These are phyloP conservation scores for Bergia sp. DNA, from an alignment of 92 coral and sea anemone species.

Conservation along the genomic window DNA sequence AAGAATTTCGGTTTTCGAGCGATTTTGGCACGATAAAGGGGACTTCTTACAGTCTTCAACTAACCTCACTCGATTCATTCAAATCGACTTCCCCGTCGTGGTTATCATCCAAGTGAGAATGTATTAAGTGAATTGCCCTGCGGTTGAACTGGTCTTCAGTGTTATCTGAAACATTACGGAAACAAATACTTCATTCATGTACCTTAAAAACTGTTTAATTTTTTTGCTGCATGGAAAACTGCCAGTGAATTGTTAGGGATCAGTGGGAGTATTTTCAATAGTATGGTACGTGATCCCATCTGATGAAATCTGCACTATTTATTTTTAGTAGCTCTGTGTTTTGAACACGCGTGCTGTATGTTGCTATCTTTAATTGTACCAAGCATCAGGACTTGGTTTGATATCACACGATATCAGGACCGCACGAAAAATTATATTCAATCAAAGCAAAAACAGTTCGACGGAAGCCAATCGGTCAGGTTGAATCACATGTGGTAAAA, in stretches of 20 bases:
- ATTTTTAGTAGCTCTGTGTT: neutral
- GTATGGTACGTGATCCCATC: neutral
- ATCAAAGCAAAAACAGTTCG: too few relatives aligned
- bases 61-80: slow-evolving; percentile 36
- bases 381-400: too few relatives aligned
- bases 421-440: too few relatives aligned
- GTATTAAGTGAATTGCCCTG: slow-evolving; percentile 22
- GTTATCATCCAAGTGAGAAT: slow-evolving; percentile 23
- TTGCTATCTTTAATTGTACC: too few relatives aligned
- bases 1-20: too few relatives aligned
- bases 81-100: slow-evolving; percentile 33
- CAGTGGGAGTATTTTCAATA: neutral
- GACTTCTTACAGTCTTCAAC: neutral
- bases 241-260: neutral
- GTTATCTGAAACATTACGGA: neutral
- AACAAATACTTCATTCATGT: neutral
- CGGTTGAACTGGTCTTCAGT: slow-evolving; percentile 8
- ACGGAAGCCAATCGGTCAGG: too few relatives aligned
- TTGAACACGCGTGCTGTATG: neutral
- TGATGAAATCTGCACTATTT: neutral
- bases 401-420: too few relatives aligned
- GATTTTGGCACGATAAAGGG: too few relatives aligned
- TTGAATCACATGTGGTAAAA: too few relatives aligned
- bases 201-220: too few relatives aligned
- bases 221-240: neutral